Base-by-base conservation (phyloP, 1,140 invertebrate genomes). In the Epicauta chinensis region DNA sequence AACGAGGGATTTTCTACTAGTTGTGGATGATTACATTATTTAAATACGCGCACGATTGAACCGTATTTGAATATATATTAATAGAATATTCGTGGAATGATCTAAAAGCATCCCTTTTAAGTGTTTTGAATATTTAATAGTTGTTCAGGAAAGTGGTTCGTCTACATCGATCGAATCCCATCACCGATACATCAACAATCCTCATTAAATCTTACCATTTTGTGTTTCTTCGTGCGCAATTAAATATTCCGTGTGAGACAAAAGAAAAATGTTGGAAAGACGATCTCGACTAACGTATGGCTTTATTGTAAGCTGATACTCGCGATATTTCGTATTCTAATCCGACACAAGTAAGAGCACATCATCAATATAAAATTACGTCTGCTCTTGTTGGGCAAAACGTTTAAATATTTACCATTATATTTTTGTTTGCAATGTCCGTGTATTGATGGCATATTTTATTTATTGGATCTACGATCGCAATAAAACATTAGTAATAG, bases 61-160 rank as follows among this genome's bases (percentile, higher is more conserved):
- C 41, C 44, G 41, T 55, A 46, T 50, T 55, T 49, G 46, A 54
- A 58, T 47, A 43, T 53, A 51, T 46, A 55, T 45, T 55, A 55
- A 50, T 39, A 51, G 56, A 47, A 47, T 51, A 51, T 51, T 58
- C 47, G 16, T 35, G 47, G 30, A 38, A 42, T 55, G 49, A 58
- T 58, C 56, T 55, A 46, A 44, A 58, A 53, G 44, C 52, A 58
- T 47, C 56, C 52, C 56, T 58, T 58, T 58, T 58, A 58, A 58
- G 53, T 58, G 51, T 55, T 47, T 31, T 58, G 56, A 58, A 58
- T 58, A 58, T 58, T 58, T 58, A 55, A 58, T 58, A 48, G 35
- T 34, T 48, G 44, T 41, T 47, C 52, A 54, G 36, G 37, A 47
- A 46, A 54, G 52, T 49, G 46, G 46, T 47, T 46, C 31, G 31